Conservation (phyloP, 2,113 vertebrate genomes). For the Typhlomys cinereus region DNA sequence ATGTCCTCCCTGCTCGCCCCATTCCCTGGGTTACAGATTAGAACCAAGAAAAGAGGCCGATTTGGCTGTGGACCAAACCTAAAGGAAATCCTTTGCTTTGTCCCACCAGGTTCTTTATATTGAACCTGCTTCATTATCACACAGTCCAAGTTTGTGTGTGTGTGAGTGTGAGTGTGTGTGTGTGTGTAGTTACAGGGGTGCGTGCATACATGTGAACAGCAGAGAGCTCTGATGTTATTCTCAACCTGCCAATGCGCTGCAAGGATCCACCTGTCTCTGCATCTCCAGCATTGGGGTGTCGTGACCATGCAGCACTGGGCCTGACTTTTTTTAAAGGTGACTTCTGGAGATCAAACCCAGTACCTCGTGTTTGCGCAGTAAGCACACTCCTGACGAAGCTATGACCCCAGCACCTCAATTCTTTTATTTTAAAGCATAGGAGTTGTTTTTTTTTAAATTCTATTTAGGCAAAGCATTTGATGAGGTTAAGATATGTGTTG, state of each 20-base stretch:
- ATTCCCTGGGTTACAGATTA: background rate
- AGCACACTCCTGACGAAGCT: background rate
- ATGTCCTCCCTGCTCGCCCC: background rate
- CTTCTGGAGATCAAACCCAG: background rate
- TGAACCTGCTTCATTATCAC: background rate
- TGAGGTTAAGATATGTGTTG: background rate
- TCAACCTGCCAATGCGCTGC: too few relatives aligned
- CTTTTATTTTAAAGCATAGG: background rate
- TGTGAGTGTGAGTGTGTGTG: too few relatives aligned
- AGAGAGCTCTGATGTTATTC: background rate
- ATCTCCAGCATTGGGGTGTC: too few relatives aligned
- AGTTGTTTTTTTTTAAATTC: background rate
- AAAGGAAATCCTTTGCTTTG: background rate
- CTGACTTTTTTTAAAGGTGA: background rate
- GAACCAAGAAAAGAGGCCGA: background rate
- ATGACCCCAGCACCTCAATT: background rate
- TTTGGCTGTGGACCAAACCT: background rate
- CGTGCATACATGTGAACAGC: background rate
- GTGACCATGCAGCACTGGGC: too few relatives aligned
- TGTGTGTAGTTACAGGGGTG: too few relatives aligned
- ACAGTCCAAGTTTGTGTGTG: background rate
- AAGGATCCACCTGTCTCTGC: background rate
- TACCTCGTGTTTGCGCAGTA: background rate
- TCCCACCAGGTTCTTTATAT: conserved; percentile 13
- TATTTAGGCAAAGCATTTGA: background rate